A percentile compares a stretch with the other conserved stretches of the same genome.
These are phyloP conservation scores for Lasioglossum calceatum DNA, from an alignment of 2,888 invertebrate genomes.

Conservation along the genomic window DNA sequence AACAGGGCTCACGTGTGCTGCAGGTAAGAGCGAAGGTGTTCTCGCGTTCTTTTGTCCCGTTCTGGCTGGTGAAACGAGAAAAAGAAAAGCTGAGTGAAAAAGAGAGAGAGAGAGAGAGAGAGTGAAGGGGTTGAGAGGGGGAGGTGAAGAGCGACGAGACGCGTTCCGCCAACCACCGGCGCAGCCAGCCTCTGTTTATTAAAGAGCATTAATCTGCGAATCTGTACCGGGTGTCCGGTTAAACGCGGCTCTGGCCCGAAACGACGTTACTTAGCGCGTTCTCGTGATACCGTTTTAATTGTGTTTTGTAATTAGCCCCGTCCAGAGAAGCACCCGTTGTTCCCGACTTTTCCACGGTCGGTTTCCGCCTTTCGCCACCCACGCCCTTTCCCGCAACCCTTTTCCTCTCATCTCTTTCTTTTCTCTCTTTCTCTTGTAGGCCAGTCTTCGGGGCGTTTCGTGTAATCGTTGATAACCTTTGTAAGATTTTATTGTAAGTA, in stretches of 20 bases:
- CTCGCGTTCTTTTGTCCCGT: slow-evolving; percentile 46
- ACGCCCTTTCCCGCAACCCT: slow-evolving; percentile 20
- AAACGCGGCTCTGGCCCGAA: slow-evolving; percentile 55
- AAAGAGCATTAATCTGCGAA: slow-evolving; percentile 75
- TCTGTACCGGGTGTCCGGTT: slow-evolving; percentile 68
- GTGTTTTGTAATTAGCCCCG: slow-evolving; percentile 74
- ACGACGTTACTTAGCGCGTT: slow-evolving; percentile 68
- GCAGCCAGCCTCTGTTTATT: slow-evolving; percentile 67
- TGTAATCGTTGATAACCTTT: slow-evolving; percentile 11
- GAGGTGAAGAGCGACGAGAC: background rate
- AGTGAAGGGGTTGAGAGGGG: background rate
- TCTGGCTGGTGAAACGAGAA: slow-evolving; percentile 17
- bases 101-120: background rate
- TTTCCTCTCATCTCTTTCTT: slow-evolving; percentile 39
- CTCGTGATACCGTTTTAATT: slow-evolving; percentile 73
- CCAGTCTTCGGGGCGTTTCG: slow-evolving; percentile 12
- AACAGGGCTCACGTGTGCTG: slow-evolving; percentile 38
- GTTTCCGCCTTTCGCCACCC: slow-evolving; percentile 43
- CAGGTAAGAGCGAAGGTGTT: slow-evolving; percentile 51
- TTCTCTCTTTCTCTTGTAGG: background rate
- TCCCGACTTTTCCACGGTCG: slow-evolving; percentile 42
- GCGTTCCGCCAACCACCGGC: background rate
- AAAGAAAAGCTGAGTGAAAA: slow-evolving; percentile 22
- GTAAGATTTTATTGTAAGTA: slow-evolving; percentile 8
- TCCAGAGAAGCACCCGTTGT: slow-evolving; percentile 50